Percentiles rank a stretch among this genome's conserved stretches.
Evolutionary conservation across 2,797 vertebrate genomes (phyloP).

Genomic region (Mormyrus hasselquistii): DNA sequence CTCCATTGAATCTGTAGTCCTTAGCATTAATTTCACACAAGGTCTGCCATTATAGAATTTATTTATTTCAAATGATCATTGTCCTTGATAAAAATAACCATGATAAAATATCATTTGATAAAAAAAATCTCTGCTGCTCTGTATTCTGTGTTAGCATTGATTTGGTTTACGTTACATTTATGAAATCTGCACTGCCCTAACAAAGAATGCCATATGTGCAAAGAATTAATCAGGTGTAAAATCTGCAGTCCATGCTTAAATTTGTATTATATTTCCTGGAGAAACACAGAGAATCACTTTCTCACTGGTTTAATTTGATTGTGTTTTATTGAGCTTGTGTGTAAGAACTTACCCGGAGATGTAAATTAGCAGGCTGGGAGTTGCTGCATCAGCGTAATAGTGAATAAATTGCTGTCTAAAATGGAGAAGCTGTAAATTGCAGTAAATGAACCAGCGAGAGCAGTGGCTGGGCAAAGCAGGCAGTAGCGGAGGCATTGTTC

Average conservation of each 20-base stretch:
- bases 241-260: not conserved
- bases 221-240: constrained; percentile 14
- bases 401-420: constrained; percentile 35
- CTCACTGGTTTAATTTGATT: constrained; percentile 30
- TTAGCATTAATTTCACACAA: not conserved
- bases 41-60: not conserved
- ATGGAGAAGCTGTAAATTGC: constrained; percentile 31
- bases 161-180: not conserved
- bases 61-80: not conserved
- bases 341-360: constrained; percentile 20
- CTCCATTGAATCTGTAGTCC: not conserved
- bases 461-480: constrained; percentile 17
- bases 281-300: not conserved
- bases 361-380: constrained; percentile 28
- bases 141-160: constrained; percentile 1
- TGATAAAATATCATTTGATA: not conserved
- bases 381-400: constrained; percentile 34
- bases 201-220: not conserved
- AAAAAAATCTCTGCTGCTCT: not conserved
- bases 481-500: not conserved
- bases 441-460: constrained; percentile 28
- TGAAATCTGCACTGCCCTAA: not conserved
- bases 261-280: not conserved
- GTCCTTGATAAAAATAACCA: not conserved
- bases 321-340: constrained; percentile 13